Percentiles rank a stretch among this genome's conserved stretches.
phyloP scores from a whole-genome alignment of 2,113 vertebrate species.

The Piaya cayana region DNA sequence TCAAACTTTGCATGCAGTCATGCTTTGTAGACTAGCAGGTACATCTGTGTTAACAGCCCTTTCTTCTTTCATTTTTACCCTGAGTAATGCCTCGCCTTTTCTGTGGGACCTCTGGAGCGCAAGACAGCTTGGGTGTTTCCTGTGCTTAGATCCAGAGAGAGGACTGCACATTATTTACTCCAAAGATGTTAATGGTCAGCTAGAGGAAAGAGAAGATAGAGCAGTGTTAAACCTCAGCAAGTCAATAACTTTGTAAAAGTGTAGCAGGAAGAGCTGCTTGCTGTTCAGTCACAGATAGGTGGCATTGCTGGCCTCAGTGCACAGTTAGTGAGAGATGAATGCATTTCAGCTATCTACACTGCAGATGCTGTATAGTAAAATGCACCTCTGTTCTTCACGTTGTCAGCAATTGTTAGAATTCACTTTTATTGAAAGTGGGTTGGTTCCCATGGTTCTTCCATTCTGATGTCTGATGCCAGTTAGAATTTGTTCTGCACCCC shows the following conservation, averaged over 20 bases:
- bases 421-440: not conserved
- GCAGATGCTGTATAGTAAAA: not conserved
- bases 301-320: not conserved
- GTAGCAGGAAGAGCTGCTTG: not conserved
- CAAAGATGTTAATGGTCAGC: not conserved
- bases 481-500: not conserved
- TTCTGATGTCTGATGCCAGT: not conserved
- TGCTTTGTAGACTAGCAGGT: not conserved
- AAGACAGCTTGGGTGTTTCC: too few species aligned
- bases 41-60: not conserved
- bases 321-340: not conserved
- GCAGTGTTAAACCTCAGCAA: not conserved
- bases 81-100: not conserved
- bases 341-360: not conserved
- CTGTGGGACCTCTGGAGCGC: not conserved
- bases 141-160: not conserved
- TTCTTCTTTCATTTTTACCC: not conserved
- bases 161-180: not conserved
- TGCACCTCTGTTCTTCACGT: not conserved
- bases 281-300: not conserved
- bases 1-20: not conserved
- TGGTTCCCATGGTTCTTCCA: not conserved
- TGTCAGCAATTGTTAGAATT: not conserved
- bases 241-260: not conserved
- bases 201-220: not conserved